Evolutionary conservation across 2,888 invertebrate genomes (phyloP), one percentile per base, ranked within the genome.

Genomic region (Agriotes lineatus): DNA sequence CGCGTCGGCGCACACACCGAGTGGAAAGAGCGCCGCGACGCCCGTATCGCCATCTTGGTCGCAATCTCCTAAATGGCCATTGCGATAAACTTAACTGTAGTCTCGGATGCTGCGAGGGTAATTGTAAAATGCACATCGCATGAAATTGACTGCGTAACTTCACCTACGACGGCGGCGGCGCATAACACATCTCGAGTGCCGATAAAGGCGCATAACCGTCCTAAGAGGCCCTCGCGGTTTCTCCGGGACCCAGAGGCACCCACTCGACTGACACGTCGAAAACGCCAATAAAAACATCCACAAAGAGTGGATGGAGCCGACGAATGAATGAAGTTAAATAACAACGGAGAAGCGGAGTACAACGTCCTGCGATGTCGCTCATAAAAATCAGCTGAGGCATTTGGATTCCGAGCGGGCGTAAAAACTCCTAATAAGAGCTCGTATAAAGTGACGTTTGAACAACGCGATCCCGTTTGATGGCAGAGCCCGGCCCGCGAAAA

Each of bases 1-100:
- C 71, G 78, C 77, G 75, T 78, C 71, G 75, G 77, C 78, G 72
- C 73, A 69, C 61, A 62, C 35, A 9, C 62, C 42, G 44, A 56
- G 63, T 57, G 68, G 67, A 63, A 65, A 67, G 69, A 76, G 75
- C 81, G 79, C 76, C 80, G 77, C 78, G 79, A 79, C 80, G 76
- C n/a, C 77, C 78, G 72, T 72, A 75, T 71, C 83, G 82, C 83
- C 84, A 82, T 83, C 82, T 82, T 83, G 82, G 80, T 80, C 78
- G 82, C 83, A 82, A 83, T 83, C 83, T 82, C 80, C 82, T 81
- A 83, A 84, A 83, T 83, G 84, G 83, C 82, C 81, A 82, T 81
- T 78, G 79, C 82, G 82, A 84, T 83, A 81, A 83, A 82, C 81
- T 80, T 80, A 78, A 80, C 78, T 79, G 80, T 65, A 65, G 65